These are phyloP conservation scores for Isurus oxyrinchus DNA, from an alignment of 2,113 vertebrate species.

Conservation along the genomic window DNA sequence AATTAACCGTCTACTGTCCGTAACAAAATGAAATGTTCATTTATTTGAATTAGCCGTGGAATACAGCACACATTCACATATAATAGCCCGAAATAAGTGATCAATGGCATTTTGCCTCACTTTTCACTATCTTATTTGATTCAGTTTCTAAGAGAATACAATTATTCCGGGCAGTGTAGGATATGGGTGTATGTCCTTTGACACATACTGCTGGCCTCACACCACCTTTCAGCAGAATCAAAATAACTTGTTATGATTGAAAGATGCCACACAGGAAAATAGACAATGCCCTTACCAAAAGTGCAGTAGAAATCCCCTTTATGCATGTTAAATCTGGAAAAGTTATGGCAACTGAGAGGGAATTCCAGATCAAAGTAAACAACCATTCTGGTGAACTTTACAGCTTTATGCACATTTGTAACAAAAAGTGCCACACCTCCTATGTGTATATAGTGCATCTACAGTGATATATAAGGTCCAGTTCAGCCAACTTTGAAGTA, in stretches of 20 bases:
- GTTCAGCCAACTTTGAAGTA: conserved; percentile 16
- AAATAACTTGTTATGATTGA: not conserved
- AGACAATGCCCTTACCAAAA: not conserved
- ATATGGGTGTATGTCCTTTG: not conserved
- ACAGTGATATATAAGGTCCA: not conserved
- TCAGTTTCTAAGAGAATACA: not conserved
- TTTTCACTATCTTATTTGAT: not conserved
- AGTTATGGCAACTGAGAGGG: not conserved
- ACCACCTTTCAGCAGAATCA: not conserved
- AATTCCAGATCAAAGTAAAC: not conserved
- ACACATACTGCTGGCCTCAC: not conserved
- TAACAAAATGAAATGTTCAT: not conserved
- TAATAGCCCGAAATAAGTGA: not conserved
- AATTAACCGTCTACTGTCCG: too few relatives aligned
- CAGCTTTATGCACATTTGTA: not conserved
- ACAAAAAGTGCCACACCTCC: not conserved
- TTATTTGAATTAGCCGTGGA: not conserved
- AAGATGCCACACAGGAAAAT: not conserved
- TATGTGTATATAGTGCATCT: not conserved
- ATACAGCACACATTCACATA: not conserved
- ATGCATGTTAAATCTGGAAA: too few relatives aligned
- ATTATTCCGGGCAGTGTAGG: not conserved
- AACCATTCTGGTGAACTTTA: not conserved
- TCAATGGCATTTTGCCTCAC: not conserved
- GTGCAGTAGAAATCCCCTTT: not conserved